A percentile compares a stretch with the other conserved stretches of the same genome.
Evolutionary conservation across 2,888 invertebrate species (phyloP).

Genomic region (Aporophyla nigra): DNA sequence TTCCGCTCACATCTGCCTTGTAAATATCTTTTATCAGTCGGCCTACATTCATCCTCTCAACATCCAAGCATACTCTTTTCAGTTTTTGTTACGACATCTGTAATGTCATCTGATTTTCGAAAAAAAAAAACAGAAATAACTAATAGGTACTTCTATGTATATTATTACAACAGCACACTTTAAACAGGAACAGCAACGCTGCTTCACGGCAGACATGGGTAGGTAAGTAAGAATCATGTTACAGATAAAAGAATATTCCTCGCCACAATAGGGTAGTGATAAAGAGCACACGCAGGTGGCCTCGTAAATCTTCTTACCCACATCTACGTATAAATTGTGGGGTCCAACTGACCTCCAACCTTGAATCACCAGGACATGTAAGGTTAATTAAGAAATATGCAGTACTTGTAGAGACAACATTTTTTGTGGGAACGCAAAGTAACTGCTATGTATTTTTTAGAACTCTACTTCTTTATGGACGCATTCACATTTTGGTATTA

Average conservation of each 20-base stretch:
- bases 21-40: too few species aligned
- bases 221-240: neutral
- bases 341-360: conserved; percentile 57
- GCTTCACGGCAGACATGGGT: neutral
- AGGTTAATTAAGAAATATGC: conserved; percentile 66
- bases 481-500: neutral
- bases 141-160: too few species aligned
- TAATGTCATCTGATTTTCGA: neutral
- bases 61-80: too few species aligned
- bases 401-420: conserved; percentile 19
- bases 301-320: conserved; percentile 70
- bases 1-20: too few species aligned
- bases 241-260: conserved; percentile 48
- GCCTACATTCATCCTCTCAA: too few species aligned
- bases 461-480: neutral
- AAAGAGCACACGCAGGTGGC: conserved; percentile 59
- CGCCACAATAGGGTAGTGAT: conserved; percentile 50
- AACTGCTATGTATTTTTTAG: conserved; percentile 31
- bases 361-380: conserved; percentile 45
- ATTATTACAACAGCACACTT: neutral
- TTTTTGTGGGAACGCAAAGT: conserved; percentile 31
- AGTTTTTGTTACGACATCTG: too few species aligned
- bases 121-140: neutral
- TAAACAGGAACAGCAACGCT: neutral
- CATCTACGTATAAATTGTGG: conserved; percentile 69